Evolutionary conservation across 2,888 invertebrate genomes (phyloP).

Genomic region (Luperina testacea): DNA sequence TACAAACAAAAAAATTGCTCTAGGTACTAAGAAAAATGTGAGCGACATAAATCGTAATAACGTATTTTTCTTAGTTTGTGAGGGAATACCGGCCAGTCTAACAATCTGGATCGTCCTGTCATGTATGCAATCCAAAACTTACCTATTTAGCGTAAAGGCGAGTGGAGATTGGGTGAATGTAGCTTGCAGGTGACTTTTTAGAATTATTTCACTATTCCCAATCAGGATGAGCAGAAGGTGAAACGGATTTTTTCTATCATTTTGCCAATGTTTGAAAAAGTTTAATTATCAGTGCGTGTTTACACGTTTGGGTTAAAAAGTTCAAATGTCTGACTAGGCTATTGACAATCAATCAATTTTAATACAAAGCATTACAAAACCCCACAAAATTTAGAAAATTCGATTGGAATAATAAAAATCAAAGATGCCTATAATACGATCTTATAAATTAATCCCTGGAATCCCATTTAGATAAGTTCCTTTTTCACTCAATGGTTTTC

Average conservation of each 20-base stretch:
- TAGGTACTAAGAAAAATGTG: conserved; percentile 66
- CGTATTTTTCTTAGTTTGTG: conserved; percentile 38
- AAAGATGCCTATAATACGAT: conserved; percentile 25
- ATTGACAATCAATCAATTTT: background rate
- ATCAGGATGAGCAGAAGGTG: too few relatives aligned
- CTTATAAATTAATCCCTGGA: conserved; percentile 53
- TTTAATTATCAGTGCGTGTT: background rate
- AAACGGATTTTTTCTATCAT: background rate
- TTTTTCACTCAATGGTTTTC: conserved; percentile 54
- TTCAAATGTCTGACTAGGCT: background rate
- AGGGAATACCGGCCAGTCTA: conserved; percentile 4
- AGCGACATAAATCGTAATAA: conserved; percentile 49
- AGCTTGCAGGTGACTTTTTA: background rate
- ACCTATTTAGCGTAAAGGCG: background rate
- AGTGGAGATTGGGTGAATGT: background rate
- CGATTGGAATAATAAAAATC: conserved; percentile 30
- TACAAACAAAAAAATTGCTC: conserved; percentile 77
- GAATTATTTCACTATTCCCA: background rate
- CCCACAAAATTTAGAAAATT: background rate
- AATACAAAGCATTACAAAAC: background rate
- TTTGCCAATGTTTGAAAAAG: background rate
- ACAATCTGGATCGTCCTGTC: conserved; percentile 8
- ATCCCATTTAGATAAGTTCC: conserved; percentile 53
- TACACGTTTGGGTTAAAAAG: background rate
- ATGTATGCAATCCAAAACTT: conserved; percentile 14